phyloP scores from a whole-genome alignment of 2,113 vertebrate species.

The Xenus cinereus region DNA sequence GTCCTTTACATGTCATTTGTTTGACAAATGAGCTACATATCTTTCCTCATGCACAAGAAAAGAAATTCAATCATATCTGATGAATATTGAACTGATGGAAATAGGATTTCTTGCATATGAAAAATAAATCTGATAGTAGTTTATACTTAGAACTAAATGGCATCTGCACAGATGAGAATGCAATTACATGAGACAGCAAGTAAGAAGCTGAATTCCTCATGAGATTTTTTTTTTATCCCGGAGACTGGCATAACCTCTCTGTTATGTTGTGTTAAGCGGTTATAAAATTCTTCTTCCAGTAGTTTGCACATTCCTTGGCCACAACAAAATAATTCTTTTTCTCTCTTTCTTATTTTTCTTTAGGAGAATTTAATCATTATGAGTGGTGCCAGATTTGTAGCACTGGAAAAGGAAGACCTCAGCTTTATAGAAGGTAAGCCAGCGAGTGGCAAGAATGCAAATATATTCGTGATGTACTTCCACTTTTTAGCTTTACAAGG shows the following conservation, averaged over 20 bases:
- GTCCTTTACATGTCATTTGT: background rate
- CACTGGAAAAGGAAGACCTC: background rate
- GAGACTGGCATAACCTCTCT: background rate
- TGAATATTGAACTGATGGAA: background rate
- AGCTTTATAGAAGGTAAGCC: background rate
- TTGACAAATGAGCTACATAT: background rate
- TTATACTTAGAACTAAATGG: background rate
- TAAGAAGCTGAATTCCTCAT: background rate
- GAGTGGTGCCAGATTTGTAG: background rate
- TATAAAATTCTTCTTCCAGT: constrained; percentile 5
- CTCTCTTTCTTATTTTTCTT: background rate
- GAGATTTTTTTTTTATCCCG: background rate
- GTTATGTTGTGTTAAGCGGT: background rate
- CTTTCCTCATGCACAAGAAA: background rate
- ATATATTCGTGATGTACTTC: background rate
- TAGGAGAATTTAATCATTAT: background rate
- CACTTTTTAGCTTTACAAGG: background rate
- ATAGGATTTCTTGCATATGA: background rate
- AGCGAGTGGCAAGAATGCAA: background rate
- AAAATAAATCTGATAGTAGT: background rate
- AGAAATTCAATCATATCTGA: background rate
- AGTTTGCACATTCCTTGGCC: background rate
- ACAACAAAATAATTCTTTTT: background rate
- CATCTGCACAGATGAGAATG: background rate
- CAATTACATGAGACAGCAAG: background rate